Evolutionary conservation across 1,140 invertebrate genomes (phyloP).

Genomic region (Drosophila hydei): DNA sequence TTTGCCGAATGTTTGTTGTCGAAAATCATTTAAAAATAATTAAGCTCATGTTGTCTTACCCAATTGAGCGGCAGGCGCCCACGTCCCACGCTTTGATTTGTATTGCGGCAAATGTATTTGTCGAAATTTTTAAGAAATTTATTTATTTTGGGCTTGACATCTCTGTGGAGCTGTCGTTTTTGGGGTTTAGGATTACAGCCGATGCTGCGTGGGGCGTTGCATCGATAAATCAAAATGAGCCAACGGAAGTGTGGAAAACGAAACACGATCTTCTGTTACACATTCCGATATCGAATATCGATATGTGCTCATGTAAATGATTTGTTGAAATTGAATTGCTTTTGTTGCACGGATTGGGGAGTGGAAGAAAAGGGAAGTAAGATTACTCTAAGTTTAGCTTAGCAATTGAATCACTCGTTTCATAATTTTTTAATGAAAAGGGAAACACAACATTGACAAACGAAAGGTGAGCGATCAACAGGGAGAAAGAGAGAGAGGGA

Average conservation of each 20-base stretch:
- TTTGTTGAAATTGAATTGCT: conserved; percentile 6
- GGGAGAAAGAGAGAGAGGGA: background rate
- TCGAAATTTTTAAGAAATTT: conserved; percentile 27
- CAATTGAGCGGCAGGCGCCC: conserved; percentile 13
- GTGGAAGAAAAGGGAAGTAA: background rate
- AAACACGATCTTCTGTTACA: conserved; percentile 29
- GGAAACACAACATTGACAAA: too few species aligned
- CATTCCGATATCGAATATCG: conserved; percentile 33
- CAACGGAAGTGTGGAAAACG: conserved; percentile 42
- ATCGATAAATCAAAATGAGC: conserved; percentile 30
- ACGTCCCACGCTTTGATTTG: conserved; percentile 5
- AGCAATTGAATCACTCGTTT: too few species aligned
- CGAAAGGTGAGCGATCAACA: background rate
- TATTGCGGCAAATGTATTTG: conserved; percentile 30
- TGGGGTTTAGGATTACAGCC: conserved; percentile 13
- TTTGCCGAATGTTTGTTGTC: conserved; percentile 6
- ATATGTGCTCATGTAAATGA: conserved; percentile 17
- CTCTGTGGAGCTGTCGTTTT: background rate
- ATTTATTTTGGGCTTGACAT: conserved; percentile 21
- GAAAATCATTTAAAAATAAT: conserved; percentile 76
- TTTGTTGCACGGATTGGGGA: background rate
- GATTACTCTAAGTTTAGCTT: background rate
- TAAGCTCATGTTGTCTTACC: conserved; percentile 61
- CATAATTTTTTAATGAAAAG: too few species aligned
- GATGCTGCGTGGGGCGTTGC: conserved; percentile 27